Conservation (phyloP, 2,888 invertebrate species). For the Pedicia rivosa region DNA sequence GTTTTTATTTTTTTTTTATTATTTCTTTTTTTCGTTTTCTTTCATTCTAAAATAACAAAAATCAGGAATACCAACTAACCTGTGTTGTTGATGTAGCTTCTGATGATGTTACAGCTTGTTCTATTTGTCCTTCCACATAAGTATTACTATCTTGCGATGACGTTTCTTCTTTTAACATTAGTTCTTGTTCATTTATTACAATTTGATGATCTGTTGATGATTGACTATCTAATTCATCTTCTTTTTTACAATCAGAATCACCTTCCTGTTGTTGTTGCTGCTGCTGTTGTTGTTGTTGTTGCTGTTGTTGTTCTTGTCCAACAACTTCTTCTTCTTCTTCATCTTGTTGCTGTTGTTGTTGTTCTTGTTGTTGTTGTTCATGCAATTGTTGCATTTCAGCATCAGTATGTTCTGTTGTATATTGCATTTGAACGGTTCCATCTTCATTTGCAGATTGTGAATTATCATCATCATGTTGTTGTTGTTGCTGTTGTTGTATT, state of each 20-base stretch:
- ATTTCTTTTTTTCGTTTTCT: too few species aligned
- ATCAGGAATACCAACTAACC: conserved; percentile 1
- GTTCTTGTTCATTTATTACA: not conserved
- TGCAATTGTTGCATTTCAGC: conserved; percentile 27
- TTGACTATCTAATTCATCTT: not conserved
- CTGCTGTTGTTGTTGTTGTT: conserved; percentile 4
- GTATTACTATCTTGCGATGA: too few species aligned
- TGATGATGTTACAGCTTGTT: not conserved
- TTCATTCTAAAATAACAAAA: conserved; percentile 2
- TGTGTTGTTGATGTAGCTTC: conserved; percentile 5
- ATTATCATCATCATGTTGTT: conserved; percentile 25
- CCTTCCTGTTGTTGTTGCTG: not conserved
- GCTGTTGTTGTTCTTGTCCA: conserved; percentile 3
- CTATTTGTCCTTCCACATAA: not conserved
- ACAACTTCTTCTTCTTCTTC: conserved; percentile 2
- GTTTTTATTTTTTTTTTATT: too few species aligned
- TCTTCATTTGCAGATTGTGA: conserved; percentile 30
- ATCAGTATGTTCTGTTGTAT: conserved; percentile 23
- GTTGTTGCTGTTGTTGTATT: conserved; percentile 20
- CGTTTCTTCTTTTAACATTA: not conserved
- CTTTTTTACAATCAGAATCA: not conserved
- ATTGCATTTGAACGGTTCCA: conserved; percentile 30
- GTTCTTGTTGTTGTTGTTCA: conserved; percentile 23
- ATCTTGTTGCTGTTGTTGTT: conserved; percentile 14
- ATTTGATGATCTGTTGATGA: not conserved